A percentile compares a stretch with the other conserved stretches of the same genome.
Evolutionary conservation across 2,797 vertebrate genomes (phyloP).

Genomic region (Columba guinea): DNA sequence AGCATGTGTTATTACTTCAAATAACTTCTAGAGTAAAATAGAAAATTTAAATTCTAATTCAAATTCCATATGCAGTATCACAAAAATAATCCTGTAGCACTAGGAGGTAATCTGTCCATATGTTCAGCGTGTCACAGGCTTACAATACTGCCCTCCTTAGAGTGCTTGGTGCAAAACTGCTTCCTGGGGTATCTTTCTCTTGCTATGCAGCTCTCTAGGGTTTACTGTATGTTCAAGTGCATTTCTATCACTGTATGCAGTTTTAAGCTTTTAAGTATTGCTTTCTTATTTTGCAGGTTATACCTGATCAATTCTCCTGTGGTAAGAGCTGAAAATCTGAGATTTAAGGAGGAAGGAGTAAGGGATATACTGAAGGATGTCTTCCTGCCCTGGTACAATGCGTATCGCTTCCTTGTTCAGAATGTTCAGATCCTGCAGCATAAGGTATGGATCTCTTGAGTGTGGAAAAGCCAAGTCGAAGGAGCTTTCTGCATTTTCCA

Average conservation of each 20-base stretch:
- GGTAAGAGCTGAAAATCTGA: conserved; percentile 94
- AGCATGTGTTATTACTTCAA: not conserved
- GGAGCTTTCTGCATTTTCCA: not conserved
- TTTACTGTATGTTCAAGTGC: not conserved
- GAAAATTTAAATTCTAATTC: not conserved
- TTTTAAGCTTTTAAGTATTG: not conserved
- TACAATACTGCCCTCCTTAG: not conserved
- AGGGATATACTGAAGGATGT: conserved; percentile 96
- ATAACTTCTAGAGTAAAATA: not conserved
- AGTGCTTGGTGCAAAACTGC: not conserved
- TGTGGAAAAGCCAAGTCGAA: not conserved
- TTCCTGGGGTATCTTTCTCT: not conserved
- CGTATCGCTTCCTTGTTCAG: conserved; percentile 96
- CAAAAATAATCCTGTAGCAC: not conserved
- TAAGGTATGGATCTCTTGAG: conserved; percentile 78
- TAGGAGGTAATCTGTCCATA: not conserved
- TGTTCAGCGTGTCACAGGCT: not conserved
- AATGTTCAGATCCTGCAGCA: conserved; percentile 88
- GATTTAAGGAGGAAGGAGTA: conserved; percentile 97
- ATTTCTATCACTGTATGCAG: not conserved
- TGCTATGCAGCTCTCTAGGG: not conserved
- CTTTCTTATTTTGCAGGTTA: conserved; percentile 76
- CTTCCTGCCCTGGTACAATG: conserved; percentile 98
- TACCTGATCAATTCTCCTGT: conserved; percentile 99
- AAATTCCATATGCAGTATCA: not conserved